These are phyloP conservation scores for cattle (Bos taurus) DNA, from an alignment of 2,113 vertebrate species.

Conservation along the genomic window ARS-UCD2.0 NC_037333.1:86901001-86901500, in stretches of 20 bases:
- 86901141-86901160: neutral
- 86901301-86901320: neutral
- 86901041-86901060: neutral
- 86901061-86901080: neutral
- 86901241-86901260: neutral
- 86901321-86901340: neutral
- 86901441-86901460: neutral
- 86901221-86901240: neutral
- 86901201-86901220: neutral
- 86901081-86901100: neutral
- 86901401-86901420: neutral
- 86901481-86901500: neutral
- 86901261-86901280: neutral
- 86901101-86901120: neutral
- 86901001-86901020: fast-evolving
- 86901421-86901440: neutral
- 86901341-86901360: neutral
- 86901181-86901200: neutral
- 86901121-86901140: neutral
- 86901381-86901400: neutral
- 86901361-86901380: neutral
- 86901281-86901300: neutral
- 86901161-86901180: neutral
- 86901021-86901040: neutral
- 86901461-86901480: neutral